Evolutionary conservation across 2,797 vertebrate genomes (phyloP).

Genomic region (Notolabrus celidotus): DNA sequence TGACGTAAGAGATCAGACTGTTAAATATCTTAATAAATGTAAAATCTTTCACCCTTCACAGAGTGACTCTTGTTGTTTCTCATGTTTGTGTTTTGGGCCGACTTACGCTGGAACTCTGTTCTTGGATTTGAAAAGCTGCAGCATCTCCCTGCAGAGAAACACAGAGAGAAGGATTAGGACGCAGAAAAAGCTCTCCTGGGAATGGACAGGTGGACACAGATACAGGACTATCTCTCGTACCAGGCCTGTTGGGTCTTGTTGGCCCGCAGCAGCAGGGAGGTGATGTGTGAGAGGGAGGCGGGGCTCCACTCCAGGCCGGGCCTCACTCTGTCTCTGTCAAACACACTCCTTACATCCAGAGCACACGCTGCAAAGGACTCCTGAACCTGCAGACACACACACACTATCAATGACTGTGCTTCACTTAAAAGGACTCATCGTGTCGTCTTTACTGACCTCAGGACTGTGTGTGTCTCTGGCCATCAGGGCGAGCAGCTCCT

Average conservation of each 20-base stretch:
- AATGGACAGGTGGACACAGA: not conserved
- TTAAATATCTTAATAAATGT: no score
- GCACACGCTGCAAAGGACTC: constrained; percentile 88
- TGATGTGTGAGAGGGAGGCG: constrained; percentile 73
- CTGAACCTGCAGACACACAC: constrained; percentile 83
- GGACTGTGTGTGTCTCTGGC: constrained; percentile 88
- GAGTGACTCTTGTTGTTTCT: no score
- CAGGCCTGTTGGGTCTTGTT: constrained; percentile 87
- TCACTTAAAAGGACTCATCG: not conserved
- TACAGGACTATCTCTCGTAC: constrained; percentile 69
- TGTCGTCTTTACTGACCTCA: constrained; percentile 83
- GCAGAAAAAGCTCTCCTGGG: not conserved
- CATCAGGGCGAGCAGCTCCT: constrained; percentile 91
- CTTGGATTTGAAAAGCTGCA: constrained; percentile 86
- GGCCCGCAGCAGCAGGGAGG: constrained; percentile 85
- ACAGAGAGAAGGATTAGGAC: not conserved
- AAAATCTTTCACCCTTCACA: no score
- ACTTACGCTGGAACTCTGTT: constrained; percentile 92
- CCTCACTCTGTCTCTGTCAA: constrained; percentile 56
- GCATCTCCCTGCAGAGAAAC: constrained; percentile 84
- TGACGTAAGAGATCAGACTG: no score
- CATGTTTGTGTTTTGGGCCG: not conserved
- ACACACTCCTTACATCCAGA: constrained; percentile 84
- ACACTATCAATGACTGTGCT: not conserved
- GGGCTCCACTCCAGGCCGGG: constrained; percentile 75